Percentiles rank a stretch among this genome's conserved stretches.
These are phyloP conservation scores for Aleiodes sp. DNA, from an alignment of 1,140 invertebrate species.

Conservation along the genomic window DNA sequence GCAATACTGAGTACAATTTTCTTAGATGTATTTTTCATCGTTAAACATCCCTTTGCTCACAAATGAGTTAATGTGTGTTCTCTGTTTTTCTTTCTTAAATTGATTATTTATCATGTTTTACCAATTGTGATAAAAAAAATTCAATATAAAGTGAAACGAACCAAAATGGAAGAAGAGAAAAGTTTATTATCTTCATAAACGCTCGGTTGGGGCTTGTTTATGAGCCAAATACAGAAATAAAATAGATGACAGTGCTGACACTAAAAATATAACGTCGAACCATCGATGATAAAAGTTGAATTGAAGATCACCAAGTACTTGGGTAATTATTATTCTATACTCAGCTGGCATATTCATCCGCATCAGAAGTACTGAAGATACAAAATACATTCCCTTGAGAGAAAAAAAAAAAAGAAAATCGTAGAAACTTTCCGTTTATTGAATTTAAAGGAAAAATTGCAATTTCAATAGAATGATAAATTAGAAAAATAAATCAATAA, in stretches of 20 bases:
- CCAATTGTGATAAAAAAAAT: neutral
- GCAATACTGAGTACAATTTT: neutral
- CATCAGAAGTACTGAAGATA: constrained; percentile 96
- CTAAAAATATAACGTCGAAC: constrained; percentile 99
- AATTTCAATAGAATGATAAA: neutral
- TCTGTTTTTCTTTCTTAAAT: neutral
- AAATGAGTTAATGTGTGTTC: neutral
- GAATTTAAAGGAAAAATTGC: no score
- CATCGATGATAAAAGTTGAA: constrained; percentile 99
- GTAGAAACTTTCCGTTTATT: no score
- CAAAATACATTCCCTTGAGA: constrained; percentile 98
- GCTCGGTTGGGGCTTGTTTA: constrained; percentile 76
- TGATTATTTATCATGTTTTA: neutral
- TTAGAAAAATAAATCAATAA: neutral
- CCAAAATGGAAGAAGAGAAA: neutral
- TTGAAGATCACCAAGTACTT: constrained; percentile 97
- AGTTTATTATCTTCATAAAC: constrained; percentile 43
- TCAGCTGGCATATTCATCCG: constrained; percentile 99
- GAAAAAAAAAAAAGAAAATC: constrained; percentile 32
- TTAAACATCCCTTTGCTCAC: neutral
- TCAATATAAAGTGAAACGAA: neutral
- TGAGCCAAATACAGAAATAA: constrained; percentile 95
- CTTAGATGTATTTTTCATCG: neutral
- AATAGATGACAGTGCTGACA: constrained; percentile 96
- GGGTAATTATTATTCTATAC: constrained; percentile 96